phyloP scores from a whole-genome alignment of 1,140 invertebrate genomes.

The Zaprionus ornatus region DNA sequence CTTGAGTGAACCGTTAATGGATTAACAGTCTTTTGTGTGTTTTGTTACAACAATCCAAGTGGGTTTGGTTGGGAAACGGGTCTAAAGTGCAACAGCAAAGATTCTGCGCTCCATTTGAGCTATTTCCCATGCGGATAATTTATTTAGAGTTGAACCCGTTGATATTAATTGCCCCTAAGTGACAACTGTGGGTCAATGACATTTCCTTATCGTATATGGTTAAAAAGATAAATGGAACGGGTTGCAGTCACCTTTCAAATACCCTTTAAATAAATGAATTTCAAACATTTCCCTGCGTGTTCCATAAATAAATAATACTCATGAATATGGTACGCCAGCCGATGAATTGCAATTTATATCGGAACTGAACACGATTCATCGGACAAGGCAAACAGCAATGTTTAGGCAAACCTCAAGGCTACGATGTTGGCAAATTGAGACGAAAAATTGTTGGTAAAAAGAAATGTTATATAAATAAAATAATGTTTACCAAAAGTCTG shows the following conservation, averaged over 20 bases:
- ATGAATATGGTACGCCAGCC: neutral
- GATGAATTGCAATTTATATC: neutral
- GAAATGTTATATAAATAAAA: neutral
- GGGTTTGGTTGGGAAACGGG: neutral
- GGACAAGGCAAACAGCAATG: neutral
- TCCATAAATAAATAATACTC: neutral
- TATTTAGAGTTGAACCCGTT: neutral
- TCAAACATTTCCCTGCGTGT: neutral
- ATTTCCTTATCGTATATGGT: neutral
- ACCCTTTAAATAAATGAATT: neutral
- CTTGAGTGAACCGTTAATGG: conserved; percentile 15
- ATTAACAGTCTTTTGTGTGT: neutral
- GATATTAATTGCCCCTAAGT: neutral
- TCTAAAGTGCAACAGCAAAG: neutral
- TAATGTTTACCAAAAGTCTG: neutral
- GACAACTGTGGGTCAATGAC: neutral
- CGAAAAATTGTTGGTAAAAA: neutral
- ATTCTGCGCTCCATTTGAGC: neutral
- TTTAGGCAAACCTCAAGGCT: neutral
- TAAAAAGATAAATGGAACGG: neutral
- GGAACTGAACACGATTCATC: neutral
- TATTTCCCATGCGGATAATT: neutral
- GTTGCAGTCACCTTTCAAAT: neutral
- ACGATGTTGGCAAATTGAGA: neutral
- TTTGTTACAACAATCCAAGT: neutral